Evolutionary conservation across 2,888 invertebrate species (phyloP).

Genomic region (Vanessa cardui): DNA sequence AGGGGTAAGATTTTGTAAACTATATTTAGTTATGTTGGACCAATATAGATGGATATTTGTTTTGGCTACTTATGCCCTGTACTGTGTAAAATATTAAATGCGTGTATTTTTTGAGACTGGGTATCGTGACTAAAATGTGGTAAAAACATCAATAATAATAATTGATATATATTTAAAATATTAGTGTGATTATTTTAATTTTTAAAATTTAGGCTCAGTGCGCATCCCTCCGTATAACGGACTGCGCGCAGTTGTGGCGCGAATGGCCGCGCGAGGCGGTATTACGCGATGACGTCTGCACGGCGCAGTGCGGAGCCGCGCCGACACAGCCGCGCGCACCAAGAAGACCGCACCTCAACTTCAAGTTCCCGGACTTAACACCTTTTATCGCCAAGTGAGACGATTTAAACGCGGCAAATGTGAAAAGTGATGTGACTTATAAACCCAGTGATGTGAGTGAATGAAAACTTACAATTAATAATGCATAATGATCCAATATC

Average conservation of each 20-base stretch:
- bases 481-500: background rate
- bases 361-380: constrained; percentile 90
- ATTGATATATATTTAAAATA: background rate
- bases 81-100: no score
- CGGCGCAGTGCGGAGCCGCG: constrained; percentile 93
- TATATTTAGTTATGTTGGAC: no score
- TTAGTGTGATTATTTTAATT: background rate
- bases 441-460: constrained; percentile 10
- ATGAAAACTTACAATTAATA: background rate
- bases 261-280: constrained; percentile 93
- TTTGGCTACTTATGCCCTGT: no score
- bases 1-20: constrained; percentile 84
- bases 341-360: constrained; percentile 79
- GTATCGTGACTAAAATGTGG: no score
- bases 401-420: background rate
- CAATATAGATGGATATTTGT: no score
- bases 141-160: no score
- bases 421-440: constrained; percentile 2
- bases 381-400: constrained; percentile 85
- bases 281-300: constrained; percentile 93
- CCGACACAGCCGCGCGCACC: constrained; percentile 54
- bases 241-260: constrained; percentile 91
- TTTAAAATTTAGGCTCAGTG: constrained; percentile 88
- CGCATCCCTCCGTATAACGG: constrained; percentile 93
- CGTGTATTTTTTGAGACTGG: no score